phyloP scores from a whole-genome alignment of 2,888 invertebrate species.

The Agrochola litura region DNA sequence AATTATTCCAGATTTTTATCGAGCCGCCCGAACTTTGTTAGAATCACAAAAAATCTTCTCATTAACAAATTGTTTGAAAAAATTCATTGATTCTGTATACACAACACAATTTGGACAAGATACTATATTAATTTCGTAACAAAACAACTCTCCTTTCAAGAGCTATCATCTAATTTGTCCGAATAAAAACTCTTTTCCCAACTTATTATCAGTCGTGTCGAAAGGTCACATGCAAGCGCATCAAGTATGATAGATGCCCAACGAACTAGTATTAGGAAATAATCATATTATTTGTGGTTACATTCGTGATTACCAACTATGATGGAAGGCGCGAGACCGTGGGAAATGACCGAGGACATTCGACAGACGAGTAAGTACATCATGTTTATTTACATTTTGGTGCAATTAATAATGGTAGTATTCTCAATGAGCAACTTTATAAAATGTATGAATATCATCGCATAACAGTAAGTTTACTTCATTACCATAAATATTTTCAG shows the following conservation, averaged over 20 bases:
- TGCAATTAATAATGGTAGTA: not conserved
- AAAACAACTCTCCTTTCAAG: not conserved
- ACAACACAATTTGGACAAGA: not conserved
- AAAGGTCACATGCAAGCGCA: constrained; percentile 49
- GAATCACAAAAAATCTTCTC: constrained; percentile 1
- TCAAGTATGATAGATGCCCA: constrained; percentile 55
- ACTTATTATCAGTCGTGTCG: constrained; percentile 31
- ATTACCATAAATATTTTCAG: constrained; percentile 31
- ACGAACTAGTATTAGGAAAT: constrained; percentile 57
- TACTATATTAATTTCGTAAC: not conserved
- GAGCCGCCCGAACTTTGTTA: not conserved
- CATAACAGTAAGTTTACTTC: constrained; percentile 3
- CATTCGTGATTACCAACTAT: constrained; percentile 59
- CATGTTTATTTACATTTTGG: constrained; percentile 30
- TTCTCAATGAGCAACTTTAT: not conserved
- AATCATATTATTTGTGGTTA: constrained; percentile 59
- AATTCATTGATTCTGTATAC: not conserved
- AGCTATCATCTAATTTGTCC: not conserved
- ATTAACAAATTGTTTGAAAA: constrained; percentile 1
- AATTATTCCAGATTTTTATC: constrained; percentile 5
- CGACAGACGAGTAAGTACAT: constrained; percentile 24
- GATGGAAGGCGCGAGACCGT: constrained; percentile 54
- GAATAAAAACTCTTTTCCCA: constrained; percentile 26
- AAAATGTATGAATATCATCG: not conserved
- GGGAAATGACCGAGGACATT: constrained; percentile 55